A percentile compares a stretch with the other conserved stretches of the same genome.
Evolutionary conservation across 2,113 vertebrate genomes (phyloP).

Genomic region (Potamarius usumacintae): DNA sequence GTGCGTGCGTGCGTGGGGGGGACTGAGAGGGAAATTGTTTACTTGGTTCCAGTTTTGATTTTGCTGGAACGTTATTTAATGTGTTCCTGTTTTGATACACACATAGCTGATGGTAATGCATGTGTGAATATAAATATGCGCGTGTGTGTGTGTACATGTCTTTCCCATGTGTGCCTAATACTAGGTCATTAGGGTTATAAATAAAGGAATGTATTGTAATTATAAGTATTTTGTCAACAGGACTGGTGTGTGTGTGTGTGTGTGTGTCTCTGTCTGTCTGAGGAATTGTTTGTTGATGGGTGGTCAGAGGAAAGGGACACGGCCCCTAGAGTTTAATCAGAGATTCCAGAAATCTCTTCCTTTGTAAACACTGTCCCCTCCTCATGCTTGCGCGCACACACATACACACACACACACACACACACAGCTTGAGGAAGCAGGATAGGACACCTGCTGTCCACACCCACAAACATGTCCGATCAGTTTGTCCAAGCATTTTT

Average conservation of each 20-base stretch:
- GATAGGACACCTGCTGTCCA: slow-evolving; percentile 24
- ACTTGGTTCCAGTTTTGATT: slow-evolving; percentile 46
- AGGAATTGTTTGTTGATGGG: slow-evolving; percentile 57
- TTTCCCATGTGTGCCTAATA: neutral
- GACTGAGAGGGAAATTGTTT: slow-evolving; percentile 18
- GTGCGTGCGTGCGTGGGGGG: neutral
- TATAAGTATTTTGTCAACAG: neutral
- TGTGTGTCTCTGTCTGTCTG: slow-evolving; percentile 27
- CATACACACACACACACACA: slow-evolving; percentile 38
- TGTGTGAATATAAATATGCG: slow-evolving; percentile 15
- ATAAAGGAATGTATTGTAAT: neutral
- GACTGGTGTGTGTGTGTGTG: slow-evolving; percentile 32
- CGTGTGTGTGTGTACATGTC: neutral
- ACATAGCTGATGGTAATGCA: slow-evolving; percentile 14
- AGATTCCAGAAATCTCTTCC: slow-evolving; percentile 44
- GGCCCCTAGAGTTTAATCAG: slow-evolving; percentile 70
- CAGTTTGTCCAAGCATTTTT: neutral
- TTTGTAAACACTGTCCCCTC: slow-evolving; percentile 32
- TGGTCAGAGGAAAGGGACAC: slow-evolving; percentile 64
- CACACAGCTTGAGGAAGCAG: slow-evolving; percentile 1
- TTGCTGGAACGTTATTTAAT: slow-evolving; percentile 30
- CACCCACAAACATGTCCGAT: slow-evolving; percentile 6
- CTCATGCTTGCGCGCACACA: slow-evolving; percentile 55
- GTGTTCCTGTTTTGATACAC: slow-evolving; percentile 36
- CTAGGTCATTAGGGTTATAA: neutral